Base-by-base conservation (phyloP, 2,888 invertebrate species). In the Drosophila neonasuta region DNA sequence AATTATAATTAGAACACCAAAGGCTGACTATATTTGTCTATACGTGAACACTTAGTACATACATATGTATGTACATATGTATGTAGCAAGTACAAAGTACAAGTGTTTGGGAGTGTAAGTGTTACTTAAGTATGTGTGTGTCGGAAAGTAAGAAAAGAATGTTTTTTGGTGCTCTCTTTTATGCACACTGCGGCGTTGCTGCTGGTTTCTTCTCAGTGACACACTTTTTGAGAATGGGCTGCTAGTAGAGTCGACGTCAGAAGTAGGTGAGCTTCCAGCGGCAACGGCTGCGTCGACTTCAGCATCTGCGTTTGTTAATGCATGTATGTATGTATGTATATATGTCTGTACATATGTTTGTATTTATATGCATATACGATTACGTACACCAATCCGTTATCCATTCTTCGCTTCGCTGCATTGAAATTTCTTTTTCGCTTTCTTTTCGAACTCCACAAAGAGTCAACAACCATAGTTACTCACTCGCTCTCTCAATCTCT, bases 361-460 rank as follows among this genome's bases (percentile, higher is more conserved):
- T 54, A 13, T 29, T 17, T 20, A 24, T 10, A 15, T n/a, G 6
- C 30, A 7, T 46, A 36, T 30, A 13, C 11, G 39, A 20, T 29
- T 44, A 44, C 17, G 20, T 66, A 36, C 39, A 15, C 20, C n/a
- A n/a, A 8, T 48, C 44, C 56, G 29, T 45, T 85, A 78, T 83
- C 62, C 84, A 83, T 81, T 80, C 72, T 83, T 83, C 86, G 86
- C 84, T 80, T 86, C 71, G 71, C 39, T 83, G 80, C 86, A 78
- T 83, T 81, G 75, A 86, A 81, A 81, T 81, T 81, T 81, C 84
- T 81, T 81, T 81, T 81, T 81, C 81, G 81, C 86, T 81, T 81
- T 81, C 81, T 86, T 86, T 81, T 81, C 81, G 78, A 80, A 73
- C 68, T 77, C 76, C 73, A 69, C 71, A 62, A 54, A 60, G 46